Conservation (phyloP, 2,888 invertebrate genomes). For the Nycteola revayana region DNA sequence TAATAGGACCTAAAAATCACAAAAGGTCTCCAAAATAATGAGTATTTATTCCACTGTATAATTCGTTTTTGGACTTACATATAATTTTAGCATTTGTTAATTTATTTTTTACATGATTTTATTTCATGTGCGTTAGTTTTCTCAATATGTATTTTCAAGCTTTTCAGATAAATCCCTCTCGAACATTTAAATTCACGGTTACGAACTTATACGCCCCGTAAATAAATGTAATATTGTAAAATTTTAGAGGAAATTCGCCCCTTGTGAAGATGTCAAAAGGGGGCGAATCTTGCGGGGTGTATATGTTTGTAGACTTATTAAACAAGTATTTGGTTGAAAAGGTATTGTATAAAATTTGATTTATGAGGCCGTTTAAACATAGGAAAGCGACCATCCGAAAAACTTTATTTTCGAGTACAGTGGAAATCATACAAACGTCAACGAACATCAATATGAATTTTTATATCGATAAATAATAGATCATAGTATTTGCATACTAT, state of each 20-base stretch:
- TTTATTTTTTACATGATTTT: no score
- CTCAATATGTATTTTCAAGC: constrained; percentile 40
- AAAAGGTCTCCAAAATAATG: constrained; percentile 7
- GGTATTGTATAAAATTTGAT: constrained; percentile 23
- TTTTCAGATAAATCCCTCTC: constrained; percentile 9
- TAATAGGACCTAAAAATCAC: no score
- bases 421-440: constrained; percentile 26
- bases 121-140: constrained; percentile 48
- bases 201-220: no score
- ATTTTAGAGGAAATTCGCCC: no score
- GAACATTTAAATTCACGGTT: constrained; percentile 19
- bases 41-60: constrained; percentile 11
- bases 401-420: constrained; percentile 16
- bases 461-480: no score
- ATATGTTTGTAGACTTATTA: no score
- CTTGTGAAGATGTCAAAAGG: no score
- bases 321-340: constrained; percentile 19
- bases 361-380: constrained; percentile 15
- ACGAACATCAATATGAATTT: no score
- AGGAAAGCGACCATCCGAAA: constrained; percentile 16
- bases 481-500: no score
- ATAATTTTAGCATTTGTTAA: no score
- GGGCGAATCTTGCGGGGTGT: no score
- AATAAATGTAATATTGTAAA: no score
- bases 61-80: constrained; percentile 45